A percentile compares a stretch with the other conserved stretches of the same genome.
Conservation (phyloP, 2,888 invertebrate species). For the Rhamnusium bicolor region DNA sequence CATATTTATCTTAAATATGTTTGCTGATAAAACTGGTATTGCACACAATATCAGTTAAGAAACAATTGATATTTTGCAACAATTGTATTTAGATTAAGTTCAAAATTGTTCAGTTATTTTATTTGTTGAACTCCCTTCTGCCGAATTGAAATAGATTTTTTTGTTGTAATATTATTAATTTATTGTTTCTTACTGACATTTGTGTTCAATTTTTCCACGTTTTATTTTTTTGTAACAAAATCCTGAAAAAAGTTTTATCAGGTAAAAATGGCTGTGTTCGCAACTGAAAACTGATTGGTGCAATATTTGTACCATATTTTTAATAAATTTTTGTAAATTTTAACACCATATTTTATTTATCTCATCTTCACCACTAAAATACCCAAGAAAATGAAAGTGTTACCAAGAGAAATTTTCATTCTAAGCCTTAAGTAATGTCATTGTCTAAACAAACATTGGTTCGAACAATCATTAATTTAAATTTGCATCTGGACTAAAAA, state of each 20-base stretch:
- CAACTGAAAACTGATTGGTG: conserved; percentile 31
- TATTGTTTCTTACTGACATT: background rate
- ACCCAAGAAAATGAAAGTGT: conserved; percentile 17
- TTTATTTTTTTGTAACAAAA: conserved; percentile 28
- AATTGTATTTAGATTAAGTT: background rate
- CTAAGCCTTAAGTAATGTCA: conserved; percentile 20
- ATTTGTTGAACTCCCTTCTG: conserved; percentile 34
- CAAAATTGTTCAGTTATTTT: background rate
- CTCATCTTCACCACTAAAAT: conserved; percentile 7
- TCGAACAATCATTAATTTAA: background rate
- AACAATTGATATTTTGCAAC: background rate
- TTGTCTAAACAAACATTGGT: conserved; percentile 10
- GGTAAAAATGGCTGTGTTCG: conserved; percentile 46
- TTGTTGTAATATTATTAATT: conserved; percentile 27
- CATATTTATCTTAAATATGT: conserved; percentile 9
- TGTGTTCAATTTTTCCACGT: conserved; percentile 28
- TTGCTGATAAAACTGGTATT: background rate
- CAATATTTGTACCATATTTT: conserved; percentile 40
- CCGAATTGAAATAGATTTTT: background rate
- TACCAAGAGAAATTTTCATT: conserved; percentile 21
- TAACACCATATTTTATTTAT: conserved; percentile 15
- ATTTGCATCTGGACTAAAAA: background rate
- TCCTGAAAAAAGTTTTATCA: conserved; percentile 12
- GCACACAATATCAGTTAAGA: background rate
- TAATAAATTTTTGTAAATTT: conserved; percentile 34